Conservation (phyloP, 2,797 vertebrate species). For the Oreortyx pictus region DNA sequence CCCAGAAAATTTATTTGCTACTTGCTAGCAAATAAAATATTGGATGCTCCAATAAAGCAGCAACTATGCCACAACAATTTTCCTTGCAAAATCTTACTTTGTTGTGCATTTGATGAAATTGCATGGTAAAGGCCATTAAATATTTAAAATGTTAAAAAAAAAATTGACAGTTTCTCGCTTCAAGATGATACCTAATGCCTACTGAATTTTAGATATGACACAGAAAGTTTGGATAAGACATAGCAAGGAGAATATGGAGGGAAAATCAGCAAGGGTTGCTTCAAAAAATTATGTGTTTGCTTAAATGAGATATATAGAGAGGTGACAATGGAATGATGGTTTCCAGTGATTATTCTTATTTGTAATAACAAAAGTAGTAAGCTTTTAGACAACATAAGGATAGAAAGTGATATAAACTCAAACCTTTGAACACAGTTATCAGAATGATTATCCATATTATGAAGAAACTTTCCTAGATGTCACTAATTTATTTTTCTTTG, state of each 20-base stretch:
- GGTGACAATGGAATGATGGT: not conserved
- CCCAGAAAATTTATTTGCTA: not conserved
- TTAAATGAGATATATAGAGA: not conserved
- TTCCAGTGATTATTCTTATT: not conserved
- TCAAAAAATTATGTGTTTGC: not conserved
- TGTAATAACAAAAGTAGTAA: not conserved
- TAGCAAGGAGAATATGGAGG: not conserved
- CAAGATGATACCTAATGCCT: slow-evolving; percentile 11
- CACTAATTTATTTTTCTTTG: not conserved
- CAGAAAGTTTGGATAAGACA: not conserved
- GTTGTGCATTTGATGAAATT: not conserved
- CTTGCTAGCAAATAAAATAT: not conserved
- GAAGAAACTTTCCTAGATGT: not conserved
- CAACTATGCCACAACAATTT: fast-evolving
- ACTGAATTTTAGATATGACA: slow-evolving; percentile 54
- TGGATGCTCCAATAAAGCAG: not conserved
- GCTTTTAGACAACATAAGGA: not conserved
- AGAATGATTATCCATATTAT: not conserved
- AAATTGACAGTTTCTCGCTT: not conserved
- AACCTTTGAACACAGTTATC: not conserved
- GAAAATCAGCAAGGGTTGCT: not conserved
- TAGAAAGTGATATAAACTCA: not conserved
- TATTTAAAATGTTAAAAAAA: not conserved
- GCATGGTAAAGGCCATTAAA: not conserved
- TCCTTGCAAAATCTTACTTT: not conserved